Base-by-base conservation (phyloP, 2,888 invertebrate species). In the Geotrupes spiniger region DNA sequence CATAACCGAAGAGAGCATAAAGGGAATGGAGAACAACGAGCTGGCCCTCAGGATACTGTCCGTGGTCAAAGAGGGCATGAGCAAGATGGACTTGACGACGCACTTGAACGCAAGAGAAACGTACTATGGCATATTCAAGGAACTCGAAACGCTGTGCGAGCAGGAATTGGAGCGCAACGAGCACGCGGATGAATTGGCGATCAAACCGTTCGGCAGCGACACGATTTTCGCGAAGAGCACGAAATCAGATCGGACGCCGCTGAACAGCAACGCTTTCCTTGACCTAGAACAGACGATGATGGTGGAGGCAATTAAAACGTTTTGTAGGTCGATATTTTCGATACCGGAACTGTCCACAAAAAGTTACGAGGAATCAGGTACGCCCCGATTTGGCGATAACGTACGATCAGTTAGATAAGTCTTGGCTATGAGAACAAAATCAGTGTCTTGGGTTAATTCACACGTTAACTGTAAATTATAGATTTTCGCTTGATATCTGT, bases 331-430 rank as follows among this genome's bases (percentile, higher is more conserved):
- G 4, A 17, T 49, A 5, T 44, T 47, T 41, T 33, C 43, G 2
- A 29, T 36, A 15, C 44, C 46, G 10, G 31, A 39, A 4, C 28
- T 25, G 15, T 41, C 33, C 12, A 31, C 46, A 14, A 40, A 27
- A 27, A 26, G 26, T 8, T 53, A 47, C 40, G 53, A 50, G 31
- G 52, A 52, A 42, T 25, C 42, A 43, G 52, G 52, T 52, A 31
- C 39, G 21, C 21, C 21, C 21, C 21, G 4, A 21, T 21, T 21
- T 21, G 21, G n/a, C n/a, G n/a, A n/a, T n/a, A n/a, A n/a, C n/a
- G n/a, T n/a, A n/a, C n/a, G n/a, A n/a, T n/a, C n/a, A n/a, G n/a
- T n/a, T n/a, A n/a, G n/a, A n/a, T n/a, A n/a, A n/a, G n/a, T n/a
- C n/a, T n/a, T n/a, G n/a, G n/a, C n/a, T n/a, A n/a, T n/a, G n/a